Base-by-base conservation (phyloP, 2,888 invertebrate genomes). In the Hydrotaea diabolus region DNA sequence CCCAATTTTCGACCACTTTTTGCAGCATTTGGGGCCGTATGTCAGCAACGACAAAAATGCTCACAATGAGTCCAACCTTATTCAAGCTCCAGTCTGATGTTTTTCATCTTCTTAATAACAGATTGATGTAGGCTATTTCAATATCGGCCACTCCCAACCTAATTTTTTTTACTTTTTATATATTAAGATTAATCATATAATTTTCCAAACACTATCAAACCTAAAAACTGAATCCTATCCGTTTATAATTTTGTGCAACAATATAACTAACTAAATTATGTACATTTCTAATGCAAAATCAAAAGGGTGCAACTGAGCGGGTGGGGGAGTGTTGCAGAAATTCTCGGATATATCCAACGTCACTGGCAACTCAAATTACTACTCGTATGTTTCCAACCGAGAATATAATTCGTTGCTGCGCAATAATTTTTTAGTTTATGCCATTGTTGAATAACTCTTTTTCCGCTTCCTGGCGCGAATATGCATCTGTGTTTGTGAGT, bases 231-330 rank as follows among this genome's bases (percentile, higher is more conserved):
- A 5, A 17, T 21, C 69, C 69, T 69, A 0, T 36, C 21, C 4
- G 15, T 62, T 69, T 46, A 46, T 69, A 43, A 46, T 46, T 46
- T 21, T 69, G 46, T 23, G 43, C 69, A 69, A 69, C 69, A 69
- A 69, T 69, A 69, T 69, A 46, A 36, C 62, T 11, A 59, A 66
- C 66, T 69, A 46, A 69, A 69, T 21, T 69, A 69, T 69, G 69
- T 66, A 66, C 69, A 69, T 69, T 69, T 69, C 21, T 23, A 46
- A 69, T 69, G 21, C n/a, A 13, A 46, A 69, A 69, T 69, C 46
- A 69, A 66, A 66, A 43, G 21, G 59, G 23, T 59, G 19, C 39
- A 39, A 11, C 19, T 21, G 5, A 21, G 21, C 2, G 11, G 26
- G 26, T 26, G 59, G 0, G 23, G 59, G 0, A 4, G 31, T 31